phyloP scores from a whole-genome alignment of 2,797 vertebrate genomes.

The Gadopsis bispinosus region DNA sequence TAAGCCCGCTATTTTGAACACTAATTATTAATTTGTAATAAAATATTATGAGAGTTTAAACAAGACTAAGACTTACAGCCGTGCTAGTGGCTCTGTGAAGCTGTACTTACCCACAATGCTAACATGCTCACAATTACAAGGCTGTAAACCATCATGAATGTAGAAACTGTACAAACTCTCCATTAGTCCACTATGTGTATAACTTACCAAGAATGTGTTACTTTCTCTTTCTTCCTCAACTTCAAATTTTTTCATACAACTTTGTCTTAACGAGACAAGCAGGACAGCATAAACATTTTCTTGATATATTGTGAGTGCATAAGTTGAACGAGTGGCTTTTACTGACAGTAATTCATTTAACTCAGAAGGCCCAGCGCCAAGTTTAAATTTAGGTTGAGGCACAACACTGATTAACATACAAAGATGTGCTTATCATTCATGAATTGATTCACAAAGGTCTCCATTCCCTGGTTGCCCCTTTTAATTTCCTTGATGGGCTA shows the following conservation, averaged over 20 bases:
- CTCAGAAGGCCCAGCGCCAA: conserved; percentile 40
- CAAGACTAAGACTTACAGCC: background rate
- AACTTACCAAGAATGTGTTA: conserved; percentile 3
- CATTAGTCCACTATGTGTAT: background rate
- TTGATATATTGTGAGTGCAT: conserved; percentile 38
- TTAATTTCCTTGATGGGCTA: conserved; percentile 63
- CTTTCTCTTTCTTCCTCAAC: background rate
- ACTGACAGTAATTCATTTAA: conserved; percentile 53
- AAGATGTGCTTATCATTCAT: conserved; percentile 36
- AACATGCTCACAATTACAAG: background rate
- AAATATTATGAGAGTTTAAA: background rate
- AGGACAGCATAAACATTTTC: conserved; percentile 28
- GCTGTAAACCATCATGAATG: background rate
- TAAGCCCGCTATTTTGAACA: background rate
- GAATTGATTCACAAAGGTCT: conserved; percentile 35
- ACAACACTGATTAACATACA: conserved; percentile 54
- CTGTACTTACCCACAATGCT: background rate
- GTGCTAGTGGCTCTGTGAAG: background rate
- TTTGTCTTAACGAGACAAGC: conserved; percentile 8
- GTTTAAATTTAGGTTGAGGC: conserved; percentile 55
- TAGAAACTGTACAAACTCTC: background rate
- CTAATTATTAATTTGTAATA: background rate
- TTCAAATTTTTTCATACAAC: background rate
- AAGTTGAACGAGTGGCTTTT: conserved; percentile 57
- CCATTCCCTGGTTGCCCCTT: conserved; percentile 16